A percentile compares a stretch with the other conserved stretches of the same genome.
These are phyloP conservation scores for Echinops telfairi DNA, from an alignment of 2,113 vertebrate species.

Conservation along the genomic window DNA sequence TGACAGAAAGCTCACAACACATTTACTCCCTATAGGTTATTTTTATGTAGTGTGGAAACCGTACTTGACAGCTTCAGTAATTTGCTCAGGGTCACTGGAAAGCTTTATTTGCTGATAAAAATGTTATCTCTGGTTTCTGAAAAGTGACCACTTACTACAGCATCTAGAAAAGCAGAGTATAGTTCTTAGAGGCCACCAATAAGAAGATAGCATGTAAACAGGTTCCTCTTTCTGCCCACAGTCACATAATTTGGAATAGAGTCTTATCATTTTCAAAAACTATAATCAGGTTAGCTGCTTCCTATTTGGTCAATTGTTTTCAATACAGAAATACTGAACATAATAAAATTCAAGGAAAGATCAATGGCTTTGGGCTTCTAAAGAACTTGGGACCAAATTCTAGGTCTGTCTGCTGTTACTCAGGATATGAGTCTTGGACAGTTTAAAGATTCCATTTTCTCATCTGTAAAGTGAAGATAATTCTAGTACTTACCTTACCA, in stretches of 20 bases:
- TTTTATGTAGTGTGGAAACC: not conserved
- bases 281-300: not conserved
- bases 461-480: not conserved
- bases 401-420: not conserved
- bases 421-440: not conserved
- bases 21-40: not conserved
- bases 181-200: not conserved
- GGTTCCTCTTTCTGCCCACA: not conserved
- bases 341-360: not conserved
- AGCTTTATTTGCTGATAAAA: not conserved
- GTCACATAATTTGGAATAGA: not conserved
- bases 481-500: rapidly evolving
- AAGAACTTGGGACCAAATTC: not conserved
- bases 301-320: not conserved
- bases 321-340: not conserved
- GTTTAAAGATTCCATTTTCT: not conserved
- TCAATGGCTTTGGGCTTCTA: not conserved
- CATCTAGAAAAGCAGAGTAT: not conserved
- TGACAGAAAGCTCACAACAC: not conserved
- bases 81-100: not conserved
- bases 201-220: not conserved
- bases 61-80: not conserved
- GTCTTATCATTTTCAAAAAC: not conserved
- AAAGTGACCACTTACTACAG: not conserved
- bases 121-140: not conserved